Evolutionary conservation across 2,888 invertebrate species (phyloP), one percentile per base, ranked within the genome.

Genomic region (Pasiphila rectangulata): DNA sequence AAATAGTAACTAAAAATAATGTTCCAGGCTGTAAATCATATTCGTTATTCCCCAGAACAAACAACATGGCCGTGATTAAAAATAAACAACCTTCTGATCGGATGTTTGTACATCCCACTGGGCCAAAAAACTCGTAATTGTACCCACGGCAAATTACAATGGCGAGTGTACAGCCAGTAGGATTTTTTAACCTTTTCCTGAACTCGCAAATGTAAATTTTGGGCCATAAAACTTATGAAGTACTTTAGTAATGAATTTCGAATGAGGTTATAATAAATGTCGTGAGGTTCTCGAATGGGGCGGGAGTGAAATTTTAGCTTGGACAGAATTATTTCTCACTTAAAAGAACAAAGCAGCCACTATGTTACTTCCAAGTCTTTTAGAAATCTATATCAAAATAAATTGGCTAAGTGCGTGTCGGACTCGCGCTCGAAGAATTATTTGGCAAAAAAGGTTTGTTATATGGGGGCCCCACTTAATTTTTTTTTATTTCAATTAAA

Each of bases 191-290:
- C 50, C 44, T 50, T 16, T 38, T 47, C 46, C 40, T 25, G 40
- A 30, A 46, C 46, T 44, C 42, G 17, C 19, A 47, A 49, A 44
- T 57, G 54, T 49, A 45, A 54, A 54, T 54, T 49, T 47, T 32
- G 32, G 35, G 15, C 25, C 44, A 46, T 49, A 49, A 56, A 56
- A 56, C 51, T 56, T 54, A 51, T 49, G 37, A 51, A 56, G 44
- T 51, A 45, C 43, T 24, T 36, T 37, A 21, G 49, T 54, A 54
- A 56, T 56, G 49, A 51, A 56, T 56, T 56, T 21, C 39, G 17
- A 51, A 54, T 43, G 49, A 46, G 46, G 42, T 51, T 44, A 46
- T 48, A 32, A 32, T 32, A 32, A 48, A 36, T 34, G 50, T 46
- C 29, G 46, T 40, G 32, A 6, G 6, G 17, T n/a, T 19, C n/a